Evolutionary conservation across 2,113 vertebrate species (phyloP).

Genomic region (Rhinoptilus africanus): DNA sequence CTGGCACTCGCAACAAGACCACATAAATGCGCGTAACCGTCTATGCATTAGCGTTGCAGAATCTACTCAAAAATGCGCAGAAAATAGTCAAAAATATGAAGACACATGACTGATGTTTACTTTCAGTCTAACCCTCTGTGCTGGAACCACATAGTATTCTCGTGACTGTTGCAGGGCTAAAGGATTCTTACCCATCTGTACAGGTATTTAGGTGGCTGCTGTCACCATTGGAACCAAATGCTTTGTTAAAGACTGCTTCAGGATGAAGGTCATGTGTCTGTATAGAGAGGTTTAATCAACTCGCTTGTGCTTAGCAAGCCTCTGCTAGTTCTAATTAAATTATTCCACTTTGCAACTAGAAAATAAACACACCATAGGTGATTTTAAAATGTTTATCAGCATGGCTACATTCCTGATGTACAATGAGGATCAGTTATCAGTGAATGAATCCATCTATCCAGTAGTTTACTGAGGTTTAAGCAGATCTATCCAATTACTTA

Average conservation of each 20-base stretch:
- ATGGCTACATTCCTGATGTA: neutral
- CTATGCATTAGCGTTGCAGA: neutral
- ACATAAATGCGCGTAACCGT: neutral
- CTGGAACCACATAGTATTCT: neutral
- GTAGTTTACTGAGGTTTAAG: neutral
- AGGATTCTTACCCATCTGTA: neutral
- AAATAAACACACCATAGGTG: neutral
- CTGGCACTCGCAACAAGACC: neutral
- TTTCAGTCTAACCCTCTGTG: neutral
- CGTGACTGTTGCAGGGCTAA: neutral
- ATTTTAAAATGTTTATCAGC: neutral
- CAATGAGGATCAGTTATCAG: neutral
- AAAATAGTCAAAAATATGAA: neutral
- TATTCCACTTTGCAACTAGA: neutral
- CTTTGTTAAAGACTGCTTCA: neutral
- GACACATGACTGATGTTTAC: neutral
- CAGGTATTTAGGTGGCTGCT: neutral
- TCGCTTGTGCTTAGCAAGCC: neutral
- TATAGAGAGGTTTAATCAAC: constrained; percentile 10
- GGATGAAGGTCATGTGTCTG: neutral
- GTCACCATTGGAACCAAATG: neutral
- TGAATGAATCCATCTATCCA: neutral
- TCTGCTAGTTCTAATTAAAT: neutral
- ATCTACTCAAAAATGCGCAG: neutral
- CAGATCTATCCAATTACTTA: neutral